These are phyloP conservation scores for Nomada goodeniana DNA, from an alignment of 2,888 invertebrate species.

Conservation along the genomic window DNA sequence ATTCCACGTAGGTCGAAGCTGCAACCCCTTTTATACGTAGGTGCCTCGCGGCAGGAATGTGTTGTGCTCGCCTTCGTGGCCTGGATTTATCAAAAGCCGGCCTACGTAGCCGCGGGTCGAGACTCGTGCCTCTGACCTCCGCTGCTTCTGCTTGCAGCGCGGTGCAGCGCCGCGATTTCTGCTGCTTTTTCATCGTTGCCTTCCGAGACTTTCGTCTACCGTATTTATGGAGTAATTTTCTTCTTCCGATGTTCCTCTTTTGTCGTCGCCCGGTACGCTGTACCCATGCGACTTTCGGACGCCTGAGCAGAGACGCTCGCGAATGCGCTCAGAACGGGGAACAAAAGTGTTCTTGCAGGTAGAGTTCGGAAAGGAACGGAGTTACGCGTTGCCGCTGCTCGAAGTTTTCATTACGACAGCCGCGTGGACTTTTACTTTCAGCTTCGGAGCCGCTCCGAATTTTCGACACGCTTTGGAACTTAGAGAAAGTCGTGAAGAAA, in stretches of 20 bases:
- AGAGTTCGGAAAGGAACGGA: no score
- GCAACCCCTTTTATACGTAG: conserved; percentile 61
- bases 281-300: no score
- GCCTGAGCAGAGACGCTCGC: no score
- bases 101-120: conserved; percentile 27
- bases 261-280: no score
- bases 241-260: no score
- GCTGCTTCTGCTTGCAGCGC: neutral
- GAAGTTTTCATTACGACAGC: no score
- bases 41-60: conserved; percentile 47
- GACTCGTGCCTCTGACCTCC: conserved; percentile 54
- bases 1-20: conserved; percentile 46
- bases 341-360: no score
- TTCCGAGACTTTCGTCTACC: conserved; percentile 1
- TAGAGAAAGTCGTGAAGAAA: conserved; percentile 16
- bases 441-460: no score
- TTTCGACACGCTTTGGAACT: no score
- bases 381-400: no score
- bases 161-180: conserved; percentile 9
- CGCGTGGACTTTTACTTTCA: neutral
- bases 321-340: no score
- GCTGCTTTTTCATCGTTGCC: conserved; percentile 25
- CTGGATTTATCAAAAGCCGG: conserved; percentile 69
- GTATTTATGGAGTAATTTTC: neutral
- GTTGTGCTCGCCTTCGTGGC: conserved; percentile 65